Conservation (phyloP, 2,113 vertebrate genomes). For the Petrocephalus zakoni region DNA sequence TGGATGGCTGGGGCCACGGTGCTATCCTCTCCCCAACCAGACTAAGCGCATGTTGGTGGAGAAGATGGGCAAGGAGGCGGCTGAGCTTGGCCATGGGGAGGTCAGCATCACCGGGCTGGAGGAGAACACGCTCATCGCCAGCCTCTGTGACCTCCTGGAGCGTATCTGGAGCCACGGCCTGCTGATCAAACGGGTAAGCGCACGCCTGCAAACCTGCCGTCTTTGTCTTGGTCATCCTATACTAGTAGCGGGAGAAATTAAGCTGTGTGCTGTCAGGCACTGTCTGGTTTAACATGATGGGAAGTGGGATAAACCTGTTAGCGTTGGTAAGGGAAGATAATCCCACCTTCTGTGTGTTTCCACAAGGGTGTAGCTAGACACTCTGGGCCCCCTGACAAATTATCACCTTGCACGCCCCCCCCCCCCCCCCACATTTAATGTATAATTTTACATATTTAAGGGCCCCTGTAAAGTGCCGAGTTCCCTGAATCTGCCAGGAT, state of each 20-base stretch:
- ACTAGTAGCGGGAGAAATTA: background rate
- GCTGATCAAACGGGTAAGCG: constrained; percentile 82
- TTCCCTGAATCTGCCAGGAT: background rate
- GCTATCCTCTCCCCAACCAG: constrained; percentile 46
- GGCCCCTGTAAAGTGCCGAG: background rate
- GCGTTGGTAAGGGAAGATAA: background rate
- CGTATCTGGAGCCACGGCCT: constrained; percentile 97
- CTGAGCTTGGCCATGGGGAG: constrained; percentile 88
- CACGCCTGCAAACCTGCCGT: background rate
- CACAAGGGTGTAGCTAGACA: background rate
- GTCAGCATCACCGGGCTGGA: constrained; percentile 88
- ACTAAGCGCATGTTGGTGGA: constrained; percentile 97
- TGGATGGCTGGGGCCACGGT: background rate
- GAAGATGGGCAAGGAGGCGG: constrained; percentile 90
- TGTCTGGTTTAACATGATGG: background rate
- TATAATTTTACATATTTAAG: background rate
- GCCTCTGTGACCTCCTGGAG: constrained; percentile 90
- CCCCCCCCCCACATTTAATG: background rate
- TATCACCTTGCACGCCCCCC: background rate
- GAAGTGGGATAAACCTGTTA: background rate
- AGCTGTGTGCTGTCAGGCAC: background rate
- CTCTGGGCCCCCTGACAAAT: background rate
- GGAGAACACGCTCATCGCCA: constrained; percentile 90
- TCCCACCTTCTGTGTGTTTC: background rate
- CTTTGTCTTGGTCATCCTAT: background rate